Evolutionary conservation across 2,888 invertebrate genomes (phyloP), one percentile per base, ranked within the genome.

Genomic region (Leptopilina myrica): DNA sequence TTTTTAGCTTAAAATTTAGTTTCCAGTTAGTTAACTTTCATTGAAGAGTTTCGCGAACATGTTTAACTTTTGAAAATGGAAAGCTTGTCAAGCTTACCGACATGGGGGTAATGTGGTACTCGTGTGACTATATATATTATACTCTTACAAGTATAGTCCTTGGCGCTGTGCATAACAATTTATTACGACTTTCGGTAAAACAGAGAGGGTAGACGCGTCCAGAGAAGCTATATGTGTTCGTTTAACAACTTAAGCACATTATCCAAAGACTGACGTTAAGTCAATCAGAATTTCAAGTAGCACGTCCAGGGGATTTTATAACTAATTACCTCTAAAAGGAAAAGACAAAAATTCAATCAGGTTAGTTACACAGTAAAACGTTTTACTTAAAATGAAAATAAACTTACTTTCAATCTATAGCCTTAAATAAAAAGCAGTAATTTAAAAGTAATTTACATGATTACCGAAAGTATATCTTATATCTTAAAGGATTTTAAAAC

Each of bases 31-130:
- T 56, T 73, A 73, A 73, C 73, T 56, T 56, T 33, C 33, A 73
- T 73, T 73, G 56, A 56, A 56, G 33, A 73, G 73, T 73, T 73
- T 73, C n/a, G 56, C 73, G 11, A 53, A 56, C 56, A 46, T 56
- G 73, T 73, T 73, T 26, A 73, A 73, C 73, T 73, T 73, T 14
- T 33, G 73, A 56, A 73, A 73, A 73, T 73, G 56, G 56, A 73
- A 73, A 73, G 73, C 73, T 73, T 73, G 56, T 73, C 73, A 73
- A 56, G 73, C 73, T 73, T 33, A 8, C 73, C 20, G 56, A 56
- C 73, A 33, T 20, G 20, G 49, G 46, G 49, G 11, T 49, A 49
- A 49, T 49, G 49, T 49, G 4, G 49, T 49, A 49, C 12, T 12
- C 49, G 11, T 11, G 43, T 11, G 46, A 46, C 46, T 46, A 49